Conservation (phyloP, 2,888 invertebrate species). For the Rotaria macrura region DNA sequence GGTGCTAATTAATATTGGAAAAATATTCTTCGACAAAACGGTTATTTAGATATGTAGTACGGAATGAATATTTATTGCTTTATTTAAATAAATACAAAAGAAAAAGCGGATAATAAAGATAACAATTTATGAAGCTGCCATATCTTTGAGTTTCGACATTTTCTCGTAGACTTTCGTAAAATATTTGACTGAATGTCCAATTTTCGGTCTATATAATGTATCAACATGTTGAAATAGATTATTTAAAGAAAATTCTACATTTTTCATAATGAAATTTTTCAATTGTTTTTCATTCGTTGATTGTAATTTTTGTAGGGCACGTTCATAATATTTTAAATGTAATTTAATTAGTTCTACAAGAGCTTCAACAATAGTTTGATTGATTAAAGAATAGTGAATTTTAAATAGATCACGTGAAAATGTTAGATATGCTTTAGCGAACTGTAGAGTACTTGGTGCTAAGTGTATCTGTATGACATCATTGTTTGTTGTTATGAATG, state of each 20-base stretch:
- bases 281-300: neutral
- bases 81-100: neutral
- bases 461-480: neutral
- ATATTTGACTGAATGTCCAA: conserved; percentile 11
- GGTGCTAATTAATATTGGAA: no score
- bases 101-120: neutral
- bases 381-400: conserved; percentile 16
- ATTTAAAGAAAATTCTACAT: conserved; percentile 10
- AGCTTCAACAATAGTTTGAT: conserved; percentile 15
- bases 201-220: neutral
- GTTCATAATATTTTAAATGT: conserved; percentile 19
- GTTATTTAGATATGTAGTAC: no score
- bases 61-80: neutral
- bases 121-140: neutral
- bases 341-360: conserved; percentile 17
- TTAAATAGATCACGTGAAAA: conserved; percentile 14
- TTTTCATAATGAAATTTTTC: neutral
- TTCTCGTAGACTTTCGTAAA: conserved; percentile 16
- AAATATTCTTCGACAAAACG: no score
- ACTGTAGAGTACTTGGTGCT: conserved; percentile 6
- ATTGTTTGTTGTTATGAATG: neutral
- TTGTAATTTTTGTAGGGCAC: neutral
- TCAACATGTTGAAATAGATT: conserved; percentile 10
- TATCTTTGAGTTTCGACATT: neutral
- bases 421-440: neutral